These are phyloP conservation scores for Okamejei kenojei DNA, from an alignment of 2,797 vertebrate species.

Conservation along the genomic window DNA sequence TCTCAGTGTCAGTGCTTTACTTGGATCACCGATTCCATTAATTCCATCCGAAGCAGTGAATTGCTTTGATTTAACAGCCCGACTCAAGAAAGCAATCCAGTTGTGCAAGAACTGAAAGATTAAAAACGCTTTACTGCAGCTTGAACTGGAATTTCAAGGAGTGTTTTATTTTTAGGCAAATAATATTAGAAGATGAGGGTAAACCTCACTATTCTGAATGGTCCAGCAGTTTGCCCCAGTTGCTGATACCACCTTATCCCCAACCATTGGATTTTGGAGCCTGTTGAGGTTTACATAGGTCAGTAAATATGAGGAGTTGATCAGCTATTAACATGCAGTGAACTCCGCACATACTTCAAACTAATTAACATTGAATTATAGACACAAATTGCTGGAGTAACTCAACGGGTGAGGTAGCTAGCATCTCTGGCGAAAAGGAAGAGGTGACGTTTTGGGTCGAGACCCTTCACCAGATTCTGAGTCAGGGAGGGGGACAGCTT, in stretches of 20 bases:
- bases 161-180: neutral
- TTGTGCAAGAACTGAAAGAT: neutral
- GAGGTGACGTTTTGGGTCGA: no score
- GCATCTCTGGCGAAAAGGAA: no score
- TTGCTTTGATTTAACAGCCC: neutral
- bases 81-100: neutral
- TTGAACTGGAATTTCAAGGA: neutral
- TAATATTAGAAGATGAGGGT: neutral
- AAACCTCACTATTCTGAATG: neutral
- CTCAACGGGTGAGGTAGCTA: no score
- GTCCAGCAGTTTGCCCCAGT: neutral
- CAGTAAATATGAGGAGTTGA: neutral
- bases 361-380: neutral
- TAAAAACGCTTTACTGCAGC: neutral
- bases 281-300: neutral
- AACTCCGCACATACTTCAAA: neutral
- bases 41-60: neutral
- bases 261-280: neutral
- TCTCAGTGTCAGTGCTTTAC: neutral
- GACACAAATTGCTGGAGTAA: no score
- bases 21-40: slow-evolving; percentile 33
- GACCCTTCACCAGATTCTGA: no score
- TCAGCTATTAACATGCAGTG: neutral
- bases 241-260: neutral
- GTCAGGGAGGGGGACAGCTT: no score